These are phyloP conservation scores for Lophotis ruficrista DNA, from an alignment of 2,113 vertebrate species.

Conservation along the genomic window DNA sequence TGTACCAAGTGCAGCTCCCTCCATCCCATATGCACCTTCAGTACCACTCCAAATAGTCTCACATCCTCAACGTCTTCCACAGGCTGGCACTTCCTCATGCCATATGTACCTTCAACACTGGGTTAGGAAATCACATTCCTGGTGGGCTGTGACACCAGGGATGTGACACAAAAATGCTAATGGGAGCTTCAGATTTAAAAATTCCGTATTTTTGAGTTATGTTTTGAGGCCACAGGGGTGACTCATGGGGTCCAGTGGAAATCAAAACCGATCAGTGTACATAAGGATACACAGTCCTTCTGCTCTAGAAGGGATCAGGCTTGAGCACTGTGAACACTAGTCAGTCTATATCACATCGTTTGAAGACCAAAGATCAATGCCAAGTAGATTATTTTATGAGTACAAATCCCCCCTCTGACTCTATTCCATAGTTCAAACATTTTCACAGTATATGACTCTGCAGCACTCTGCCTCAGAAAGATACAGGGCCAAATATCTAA, in stretches of 20 bases:
- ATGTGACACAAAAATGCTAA: not conserved
- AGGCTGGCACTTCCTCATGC: not conserved
- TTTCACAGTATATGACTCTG: not conserved
- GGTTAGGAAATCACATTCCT: not conserved
- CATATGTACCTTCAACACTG: not conserved
- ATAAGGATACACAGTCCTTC: not conserved
- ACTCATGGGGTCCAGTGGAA: not conserved
- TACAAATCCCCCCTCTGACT: not conserved
- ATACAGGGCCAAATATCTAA: not conserved
- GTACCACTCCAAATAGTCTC: not conserved
- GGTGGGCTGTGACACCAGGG: not conserved
- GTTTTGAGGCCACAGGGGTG: not conserved
- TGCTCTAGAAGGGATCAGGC: not conserved
- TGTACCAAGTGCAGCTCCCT: not conserved
- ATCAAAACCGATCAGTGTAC: not conserved
- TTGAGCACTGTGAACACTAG: not conserved
- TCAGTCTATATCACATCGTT: not conserved
- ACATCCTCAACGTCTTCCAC: not conserved
- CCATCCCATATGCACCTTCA: not conserved
- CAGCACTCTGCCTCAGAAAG: not conserved
- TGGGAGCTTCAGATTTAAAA: accelerated
- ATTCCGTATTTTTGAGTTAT: not conserved
- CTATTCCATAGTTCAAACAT: not conserved
- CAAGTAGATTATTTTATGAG: not conserved
- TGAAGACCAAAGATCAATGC: not conserved